Base-by-base conservation (phyloP, 2,888 invertebrate genomes). In the Drosophila mulleri region DNA sequence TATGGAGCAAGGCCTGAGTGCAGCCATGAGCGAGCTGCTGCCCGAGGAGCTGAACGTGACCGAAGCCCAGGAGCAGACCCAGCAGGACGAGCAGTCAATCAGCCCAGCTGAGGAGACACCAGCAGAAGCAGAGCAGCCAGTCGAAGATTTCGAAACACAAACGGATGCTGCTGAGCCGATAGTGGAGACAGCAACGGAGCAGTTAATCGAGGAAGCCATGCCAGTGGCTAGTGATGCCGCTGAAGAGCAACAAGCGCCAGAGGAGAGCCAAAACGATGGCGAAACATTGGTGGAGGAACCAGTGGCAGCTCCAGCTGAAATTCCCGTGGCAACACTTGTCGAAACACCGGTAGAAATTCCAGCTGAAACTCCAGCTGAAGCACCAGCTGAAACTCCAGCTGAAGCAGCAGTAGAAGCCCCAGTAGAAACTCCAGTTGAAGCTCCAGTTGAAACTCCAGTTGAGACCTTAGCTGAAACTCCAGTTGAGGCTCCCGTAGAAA, bases 1-100 rank as follows among this genome's bases (percentile, higher is more conserved):
- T 53, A 64, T 84, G 6, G 88, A 84, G 29, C 72, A 84, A n/a
- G 85, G 85, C 1, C 71, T 89, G 1, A 78, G 68, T 16, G 88
- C 74, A 1, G 83, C 73, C 35, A 72, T 77, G 56, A 72, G 67
- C 26, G 71, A 82, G 16, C 50, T 86, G 26, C 48, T 78, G 65
- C 86, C 86, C 18, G 72, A 82, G 23, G 75, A 78, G 50, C 18
- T 65, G 20, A 48, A 12, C 18, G 35, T 37, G 8, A 61, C 61
- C n/a, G 71, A 60, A 11, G 26, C 47, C 4, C 54, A 45, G 14
- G 75, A 57, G 11, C 60, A 54, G 18, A 53, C 14, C 2, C 67
- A 71, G 23, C 35, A n/a, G 14, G 60, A 42, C 5, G 61, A 61
- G 23, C 61, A 65, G 16, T 16, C 37, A 37, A 16, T 37, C 23